Percentiles rank a stretch among this genome's conserved stretches.
phyloP scores from a whole-genome alignment of 2,113 vertebrate species.

The Tiliqua scincoides region DNA sequence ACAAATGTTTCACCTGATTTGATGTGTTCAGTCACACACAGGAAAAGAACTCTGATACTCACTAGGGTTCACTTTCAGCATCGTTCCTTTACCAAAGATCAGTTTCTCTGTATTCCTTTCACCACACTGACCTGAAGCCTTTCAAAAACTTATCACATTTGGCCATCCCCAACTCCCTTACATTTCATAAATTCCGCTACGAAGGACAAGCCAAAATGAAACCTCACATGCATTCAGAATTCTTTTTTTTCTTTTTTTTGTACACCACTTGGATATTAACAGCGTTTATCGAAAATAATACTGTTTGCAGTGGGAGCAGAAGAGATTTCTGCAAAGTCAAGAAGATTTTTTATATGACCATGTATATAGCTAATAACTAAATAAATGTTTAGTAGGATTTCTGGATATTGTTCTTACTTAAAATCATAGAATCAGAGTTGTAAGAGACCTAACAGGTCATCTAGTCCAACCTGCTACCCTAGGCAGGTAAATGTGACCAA shows the following conservation, averaged over 20 bases:
- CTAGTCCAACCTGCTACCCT: too few relatives aligned
- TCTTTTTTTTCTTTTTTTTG: background rate
- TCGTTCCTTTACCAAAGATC: background rate
- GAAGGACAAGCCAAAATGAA: background rate
- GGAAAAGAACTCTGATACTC: background rate
- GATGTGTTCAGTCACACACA: background rate
- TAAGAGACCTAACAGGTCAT: too few relatives aligned
- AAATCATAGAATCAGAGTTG: too few relatives aligned
- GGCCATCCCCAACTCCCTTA: background rate
- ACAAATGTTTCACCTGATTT: background rate
- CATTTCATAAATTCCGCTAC: background rate
- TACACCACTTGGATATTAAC: background rate
- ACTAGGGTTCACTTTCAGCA: constrained; percentile 6
- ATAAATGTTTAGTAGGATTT: background rate
- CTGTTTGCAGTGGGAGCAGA: background rate
- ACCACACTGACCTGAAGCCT: background rate
- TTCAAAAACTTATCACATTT: background rate
- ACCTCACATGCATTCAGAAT: background rate
- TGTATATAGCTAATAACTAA: background rate
- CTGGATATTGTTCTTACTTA: too few relatives aligned
- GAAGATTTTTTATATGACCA: background rate
- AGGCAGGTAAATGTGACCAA: too few relatives aligned
- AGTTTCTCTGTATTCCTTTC: background rate
- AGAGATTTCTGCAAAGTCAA: background rate
- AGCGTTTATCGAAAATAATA: background rate